Conservation (phyloP, 2,888 invertebrate species). For the Drosophila antonietae region DNA sequence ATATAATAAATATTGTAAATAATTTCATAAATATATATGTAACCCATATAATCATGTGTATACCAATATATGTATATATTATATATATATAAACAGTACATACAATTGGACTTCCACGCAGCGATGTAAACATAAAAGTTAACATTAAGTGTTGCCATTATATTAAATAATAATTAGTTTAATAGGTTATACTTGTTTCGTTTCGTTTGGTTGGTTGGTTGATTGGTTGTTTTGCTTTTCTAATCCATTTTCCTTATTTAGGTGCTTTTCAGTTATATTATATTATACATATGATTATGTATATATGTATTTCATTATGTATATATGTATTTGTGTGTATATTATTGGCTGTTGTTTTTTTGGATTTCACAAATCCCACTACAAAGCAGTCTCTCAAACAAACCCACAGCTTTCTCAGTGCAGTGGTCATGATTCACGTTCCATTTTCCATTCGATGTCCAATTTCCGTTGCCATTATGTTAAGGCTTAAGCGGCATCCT, state of each 20-base stretch:
- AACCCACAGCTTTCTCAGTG: constrained; percentile 51
- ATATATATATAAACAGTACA: constrained; percentile 54
- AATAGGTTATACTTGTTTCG: constrained; percentile 51
- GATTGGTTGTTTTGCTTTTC: constrained; percentile 17
- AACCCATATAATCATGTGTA: constrained; percentile 51
- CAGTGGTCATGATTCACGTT: constrained; percentile 25
- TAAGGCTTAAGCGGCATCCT: constrained; percentile 39
- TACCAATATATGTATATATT: constrained; percentile 27
- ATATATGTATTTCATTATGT: not conserved
- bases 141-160: constrained; percentile 56
- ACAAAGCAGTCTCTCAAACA: constrained; percentile 58
- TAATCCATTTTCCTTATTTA: constrained; percentile 11
- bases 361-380: constrained; percentile 58
- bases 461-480: constrained; percentile 16
- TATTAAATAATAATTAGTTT: constrained; percentile 50
- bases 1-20: constrained; percentile 60
- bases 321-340: constrained; percentile 29
- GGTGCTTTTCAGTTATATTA: constrained; percentile 21
- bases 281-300: constrained; percentile 5
- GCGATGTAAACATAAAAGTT: constrained; percentile 50
- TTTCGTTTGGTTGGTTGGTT: constrained; percentile 57
- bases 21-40: constrained; percentile 51
- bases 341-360: constrained; percentile 50
- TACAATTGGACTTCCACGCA: constrained; percentile 44
- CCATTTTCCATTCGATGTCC: constrained; percentile 46